Base-by-base conservation (phyloP, 1,140 invertebrate species). In the Solen grandis region DNA sequence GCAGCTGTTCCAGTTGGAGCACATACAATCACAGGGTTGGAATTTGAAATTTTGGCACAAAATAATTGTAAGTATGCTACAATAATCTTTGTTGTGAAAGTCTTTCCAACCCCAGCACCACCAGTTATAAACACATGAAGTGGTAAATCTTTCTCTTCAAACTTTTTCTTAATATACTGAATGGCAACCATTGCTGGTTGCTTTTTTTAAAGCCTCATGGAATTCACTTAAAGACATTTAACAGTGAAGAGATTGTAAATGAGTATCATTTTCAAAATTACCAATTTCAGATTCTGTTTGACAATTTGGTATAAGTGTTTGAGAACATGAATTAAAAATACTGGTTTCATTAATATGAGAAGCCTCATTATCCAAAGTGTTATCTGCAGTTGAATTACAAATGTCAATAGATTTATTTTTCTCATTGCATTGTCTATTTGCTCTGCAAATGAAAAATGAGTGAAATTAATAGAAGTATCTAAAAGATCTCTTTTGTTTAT, bases 1-100 rank as follows among this genome's bases (percentile, higher is more conserved):
- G 80, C 80, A 13, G 70, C 70, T 31, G 69, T 73, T 31, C 72
- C 80, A 36, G 80, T 82, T 52, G 80, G 80, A 31, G 80, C 80
- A 77, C 72, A 76, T 31, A 82, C 63, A 41, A 82, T 33, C 52
- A 69, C 73, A 22, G 72, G 73, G n/a, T 35, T 55, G 0, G 31
- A n/a, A 1, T 66, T 66, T 10, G 38, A 2, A 16, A 60, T 46
- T 33, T 35, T 36, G 29, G 27, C n/a, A 54, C 63, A 31, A 52
- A 36, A 66, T 46, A 57, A 27, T 54, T 77, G 54, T 29, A 82
- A 59, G 22, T 77, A 70, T 14, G 72, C 38, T 66, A 63, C 52
- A 25, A 70, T 52, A 25, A 72, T 38, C 2, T 36, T 38, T 14
- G 68, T 31, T 35, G 68, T 2, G 46, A 57, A 57, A 19, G 60